These are phyloP conservation scores for Lasiurus cinereus DNA, from an alignment of 2,113 vertebrate species.

Conservation along the genomic window DNA sequence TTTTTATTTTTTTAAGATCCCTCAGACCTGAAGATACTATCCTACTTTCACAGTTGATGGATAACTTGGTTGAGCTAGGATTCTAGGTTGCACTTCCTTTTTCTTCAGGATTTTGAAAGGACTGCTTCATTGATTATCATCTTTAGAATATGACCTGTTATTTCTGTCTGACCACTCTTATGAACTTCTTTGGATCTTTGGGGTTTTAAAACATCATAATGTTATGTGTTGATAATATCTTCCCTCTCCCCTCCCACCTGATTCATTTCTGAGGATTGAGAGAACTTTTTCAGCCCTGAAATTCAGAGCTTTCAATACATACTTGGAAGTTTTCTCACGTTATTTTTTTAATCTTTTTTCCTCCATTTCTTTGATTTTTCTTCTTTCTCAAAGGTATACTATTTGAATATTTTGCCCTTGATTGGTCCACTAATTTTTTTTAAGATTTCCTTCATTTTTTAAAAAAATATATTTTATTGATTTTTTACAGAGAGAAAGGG, in stretches of 20 bases:
- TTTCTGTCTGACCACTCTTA: background rate
- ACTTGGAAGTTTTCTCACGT: background rate
- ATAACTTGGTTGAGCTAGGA: background rate
- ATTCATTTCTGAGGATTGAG: background rate
- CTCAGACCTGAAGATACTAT: background rate
- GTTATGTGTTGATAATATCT: background rate
- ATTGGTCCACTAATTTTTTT: background rate
- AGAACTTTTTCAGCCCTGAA: background rate
- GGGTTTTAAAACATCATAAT: background rate
- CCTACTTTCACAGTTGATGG: background rate
- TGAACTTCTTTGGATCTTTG: background rate
- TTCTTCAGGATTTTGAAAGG: background rate
- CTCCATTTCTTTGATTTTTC: background rate
- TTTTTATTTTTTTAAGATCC: background rate
- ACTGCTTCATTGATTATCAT: background rate
- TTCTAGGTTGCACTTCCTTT: background rate
- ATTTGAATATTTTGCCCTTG: background rate
- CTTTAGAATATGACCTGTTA: background rate
- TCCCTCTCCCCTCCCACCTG: no score
- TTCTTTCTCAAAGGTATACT: background rate
- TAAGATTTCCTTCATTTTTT: no score
- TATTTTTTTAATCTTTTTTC: background rate
- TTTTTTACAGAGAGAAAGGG: no score
- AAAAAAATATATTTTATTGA: no score
- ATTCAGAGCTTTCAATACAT: conserved; percentile 19